Evolutionary conservation across 2,113 vertebrate species (phyloP), one percentile per base, ranked within the genome.

Genomic region (Eulacestoma nigropectus): DNA sequence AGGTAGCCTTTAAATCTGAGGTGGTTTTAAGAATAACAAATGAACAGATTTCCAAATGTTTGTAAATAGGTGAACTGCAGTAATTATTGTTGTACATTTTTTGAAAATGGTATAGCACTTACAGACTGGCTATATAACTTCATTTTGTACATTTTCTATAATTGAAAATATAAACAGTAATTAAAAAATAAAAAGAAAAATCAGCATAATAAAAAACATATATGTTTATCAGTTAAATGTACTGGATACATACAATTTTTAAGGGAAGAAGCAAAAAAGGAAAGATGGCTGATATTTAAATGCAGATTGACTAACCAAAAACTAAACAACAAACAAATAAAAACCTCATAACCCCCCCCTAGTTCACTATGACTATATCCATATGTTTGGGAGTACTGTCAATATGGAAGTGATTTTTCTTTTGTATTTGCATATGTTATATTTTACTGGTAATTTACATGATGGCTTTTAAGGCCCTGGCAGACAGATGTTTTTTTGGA

Each of bases 141-240:
- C 97, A 98, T 97, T 98, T 98, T 98, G 97, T 98, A 98, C 98
- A 98, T 97, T 97, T 97, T 98, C 97, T 98, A 98, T 98, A 98
- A 98, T 97, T 98, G 98, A 98, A 98, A 98, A 98, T 98, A 98
- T 98, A 98, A 98, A 98, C 98, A 98, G 98, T 98, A 98, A 98
- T 98, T 98, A 98, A 98, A 98, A 98, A 98, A 98, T 97, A 98
- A 98, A 98, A 98, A 98, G 97, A 98, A 98, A 98, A 98, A 98
- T 98, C 98, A 98, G 98, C 98, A 90, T 98, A 98, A 98, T 98
- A 98, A 98, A 98, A 98, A 98, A 98, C 98, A 98, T 98, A 98
- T 97, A 95, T 96, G 97, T 97, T 98, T 98, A 98, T 98, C 98
- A 98, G 97, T 98, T 98, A 98, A 98, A 98, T 98, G 98, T 98